Evolutionary conservation across 1,140 invertebrate genomes (phyloP).

Genomic region (Ceratosolen fusciceps): DNA sequence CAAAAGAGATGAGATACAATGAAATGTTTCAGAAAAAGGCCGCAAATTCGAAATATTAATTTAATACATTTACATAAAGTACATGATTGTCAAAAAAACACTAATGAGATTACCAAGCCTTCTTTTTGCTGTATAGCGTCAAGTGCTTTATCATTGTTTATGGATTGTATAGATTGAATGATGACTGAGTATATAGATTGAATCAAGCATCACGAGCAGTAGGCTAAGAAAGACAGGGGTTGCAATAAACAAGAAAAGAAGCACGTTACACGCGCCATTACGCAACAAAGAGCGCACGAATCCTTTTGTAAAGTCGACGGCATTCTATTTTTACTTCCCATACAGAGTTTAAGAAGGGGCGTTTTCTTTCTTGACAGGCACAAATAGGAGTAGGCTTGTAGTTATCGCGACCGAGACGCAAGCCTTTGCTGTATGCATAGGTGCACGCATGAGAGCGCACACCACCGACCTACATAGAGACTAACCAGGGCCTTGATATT

Average conservation of each 20-base stretch:
- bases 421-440: background rate
- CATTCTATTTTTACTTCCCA: background rate
- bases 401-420: background rate
- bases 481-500: background rate
- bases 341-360: background rate
- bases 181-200: too few relatives aligned
- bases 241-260: background rate
- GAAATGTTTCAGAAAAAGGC: too few relatives aligned
- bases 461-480: slow-evolving; percentile 9
- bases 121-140: too few relatives aligned
- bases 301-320: background rate
- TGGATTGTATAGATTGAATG: too few relatives aligned
- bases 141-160: too few relatives aligned
- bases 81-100: too few relatives aligned
- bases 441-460: background rate
- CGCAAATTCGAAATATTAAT: too few relatives aligned
- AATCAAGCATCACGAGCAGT: too few relatives aligned
- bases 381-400: background rate
- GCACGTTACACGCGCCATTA: background rate
- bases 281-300: background rate
- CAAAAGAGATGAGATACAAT: too few relatives aligned
- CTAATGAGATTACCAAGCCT: too few relatives aligned
- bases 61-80: too few relatives aligned
- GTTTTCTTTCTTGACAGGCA: background rate
- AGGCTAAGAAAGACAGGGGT: background rate